Evolutionary conservation across 2,888 invertebrate genomes (phyloP), one percentile per base, ranked within the genome.

Genomic region (Tetheella fluctuosa): DNA sequence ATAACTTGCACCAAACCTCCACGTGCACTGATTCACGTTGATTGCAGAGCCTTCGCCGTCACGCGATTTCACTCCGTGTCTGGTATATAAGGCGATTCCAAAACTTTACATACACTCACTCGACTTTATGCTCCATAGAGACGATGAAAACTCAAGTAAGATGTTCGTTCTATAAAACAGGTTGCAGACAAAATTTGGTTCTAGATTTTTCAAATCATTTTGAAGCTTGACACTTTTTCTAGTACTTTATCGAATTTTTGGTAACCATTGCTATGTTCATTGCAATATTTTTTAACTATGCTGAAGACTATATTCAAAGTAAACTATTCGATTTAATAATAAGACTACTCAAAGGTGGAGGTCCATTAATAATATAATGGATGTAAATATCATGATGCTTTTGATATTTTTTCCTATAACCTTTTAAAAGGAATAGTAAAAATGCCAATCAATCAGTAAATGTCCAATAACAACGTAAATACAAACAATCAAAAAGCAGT

Each of bases 1-100:
- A 71, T 63, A 65, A 68, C 78, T 89, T 87, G 77, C 63, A 79
- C 86, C 86, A 84, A 66, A 67, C 78, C 65, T 68, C 70, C 63
- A 75, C 76, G 79, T 81, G 81, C 78, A 71, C 79, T 83, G 84
- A 85, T 84, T 80, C 81, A 74, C 75, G 76, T 74, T 79, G 83
- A 86, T 85, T 84, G 75, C 78, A 75, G 73, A 76, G 71, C 77
- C 73, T 74, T 74, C 62, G 67, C 61, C 77, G 81, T 83, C 89
- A 89, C 88, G 86, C 89, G 75, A 87, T 77, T 61, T 68, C 69
- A 62, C 73, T 63, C 68, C 54, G 34, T 54, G 54, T 23, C 61
- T 57, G 62, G 65, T 71, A 72, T 75, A 75, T 76, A 72, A 72
- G 73, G 67, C 73, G 71, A 71, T 76, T 75, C 68, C 68, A 17